phyloP scores from a whole-genome alignment of 2,888 invertebrate genomes.

The Chymomyza caudatula region DNA sequence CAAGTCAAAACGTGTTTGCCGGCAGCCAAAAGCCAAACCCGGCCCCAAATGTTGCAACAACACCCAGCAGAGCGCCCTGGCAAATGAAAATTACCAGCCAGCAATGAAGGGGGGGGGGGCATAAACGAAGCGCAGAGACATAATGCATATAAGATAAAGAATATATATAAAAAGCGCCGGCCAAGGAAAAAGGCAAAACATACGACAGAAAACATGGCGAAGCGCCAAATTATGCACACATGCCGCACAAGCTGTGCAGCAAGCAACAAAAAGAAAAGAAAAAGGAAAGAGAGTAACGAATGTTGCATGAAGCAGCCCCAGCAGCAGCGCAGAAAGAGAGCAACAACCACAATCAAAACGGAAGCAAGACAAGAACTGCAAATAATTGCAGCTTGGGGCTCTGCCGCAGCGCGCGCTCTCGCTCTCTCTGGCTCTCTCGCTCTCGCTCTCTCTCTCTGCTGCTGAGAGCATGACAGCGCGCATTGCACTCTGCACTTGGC shows the following conservation, averaged over 20 bases:
- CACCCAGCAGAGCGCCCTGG: neutral
- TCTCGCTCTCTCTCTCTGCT: neutral
- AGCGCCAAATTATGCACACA: constrained; percentile 75
- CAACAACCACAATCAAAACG: constrained; percentile 31
- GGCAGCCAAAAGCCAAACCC: constrained; percentile 35
- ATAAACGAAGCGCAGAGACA: too few species aligned
- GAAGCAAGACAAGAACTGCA: constrained; percentile 62
- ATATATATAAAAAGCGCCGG: neutral
- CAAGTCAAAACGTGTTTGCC: constrained; percentile 54
- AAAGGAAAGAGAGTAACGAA: constrained; percentile 1
- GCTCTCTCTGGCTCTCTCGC: neutral
- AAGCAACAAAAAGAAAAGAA: neutral
- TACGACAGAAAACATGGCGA: constrained; percentile 65
- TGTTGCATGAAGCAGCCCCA: neutral
- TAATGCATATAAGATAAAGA: neutral
- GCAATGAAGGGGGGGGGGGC: too few species aligned
- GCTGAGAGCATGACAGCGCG: neutral
- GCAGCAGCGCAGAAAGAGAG: constrained; percentile 12
- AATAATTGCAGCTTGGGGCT: constrained; percentile 48
- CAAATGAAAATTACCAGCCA: constrained; percentile 2
- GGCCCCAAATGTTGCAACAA: neutral
- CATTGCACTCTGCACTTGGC: neutral
- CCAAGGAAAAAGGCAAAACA: constrained; percentile 1
- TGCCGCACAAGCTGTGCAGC: constrained; percentile 35
- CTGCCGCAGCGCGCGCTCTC: neutral